Evolutionary conservation across 1,140 invertebrate genomes (phyloP), one percentile per base, ranked within the genome.

Genomic region (Chionoecetes opilio): DNA sequence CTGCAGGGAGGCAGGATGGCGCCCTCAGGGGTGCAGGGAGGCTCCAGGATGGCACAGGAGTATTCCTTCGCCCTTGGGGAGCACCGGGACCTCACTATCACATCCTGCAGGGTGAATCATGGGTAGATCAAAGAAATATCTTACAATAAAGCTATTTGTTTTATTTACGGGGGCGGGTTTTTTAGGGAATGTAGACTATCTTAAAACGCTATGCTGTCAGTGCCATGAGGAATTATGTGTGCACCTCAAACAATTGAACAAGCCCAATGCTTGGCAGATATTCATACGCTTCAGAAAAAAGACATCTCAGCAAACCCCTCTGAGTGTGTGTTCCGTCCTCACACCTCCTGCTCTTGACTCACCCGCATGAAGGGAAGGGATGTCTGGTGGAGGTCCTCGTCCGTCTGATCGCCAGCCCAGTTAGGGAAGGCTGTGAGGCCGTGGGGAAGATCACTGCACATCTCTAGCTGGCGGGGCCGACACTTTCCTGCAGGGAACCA

Each of bases 41-140:
- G 98, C 96, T 98, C 98, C 53, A 98, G 96, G 34, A 98, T 97
- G 2, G 97, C 97, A 96, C 98, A 98, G 5, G 97, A 96, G 96
- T 98, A 98, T 95, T 98, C 97, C 32, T 97, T 97, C 0, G 98
- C 97, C 11, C 98, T 97, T 1, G 97, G 97, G 95, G 98, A 98
- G 96, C 98, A 98, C 91, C 97, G 97, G 17, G 97, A 97, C 38
- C 97, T 97, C 31, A 98, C 97, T n/a, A 98, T 96, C 84, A 97
- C 91, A 87, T 95, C 96, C 96, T 98, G 97, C 29, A 82, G 6
- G 9, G 63, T 5, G 41, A 32, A 35, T 91, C 1, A 63, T 17
- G 63, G 63, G 21, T 53, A 0, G 46, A 17, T 53, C 21, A 53
- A 53, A 9, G 46, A 53, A 53, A 6, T 6, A 41, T 53, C 46